Evolutionary conservation across 2,888 invertebrate species (phyloP).

Genomic region (Pristionchus maxplancki): DNA sequence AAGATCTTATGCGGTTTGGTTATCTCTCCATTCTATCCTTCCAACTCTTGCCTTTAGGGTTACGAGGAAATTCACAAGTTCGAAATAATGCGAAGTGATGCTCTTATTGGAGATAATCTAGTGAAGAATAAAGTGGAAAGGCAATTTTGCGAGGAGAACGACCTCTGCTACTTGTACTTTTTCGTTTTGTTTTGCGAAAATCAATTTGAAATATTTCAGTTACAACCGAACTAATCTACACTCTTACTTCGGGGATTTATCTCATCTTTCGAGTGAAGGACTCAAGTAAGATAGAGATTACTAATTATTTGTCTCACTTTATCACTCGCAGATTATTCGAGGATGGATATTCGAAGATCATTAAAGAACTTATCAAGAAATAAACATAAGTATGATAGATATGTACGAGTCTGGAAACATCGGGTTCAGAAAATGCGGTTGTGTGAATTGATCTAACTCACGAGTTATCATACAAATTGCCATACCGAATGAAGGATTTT

Average conservation of each 20-base stretch:
- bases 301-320: neutral
- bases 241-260: constrained; percentile 2
- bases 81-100: constrained; percentile 17
- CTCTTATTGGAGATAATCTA: neutral
- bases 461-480: too few relatives aligned
- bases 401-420: too few relatives aligned
- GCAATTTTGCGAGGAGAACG: neutral
- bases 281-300: neutral
- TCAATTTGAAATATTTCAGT: neutral
- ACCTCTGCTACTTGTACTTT: neutral
- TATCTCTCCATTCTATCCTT: neutral
- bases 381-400: neutral
- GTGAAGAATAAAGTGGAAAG: constrained; percentile 3
- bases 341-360: neutral
- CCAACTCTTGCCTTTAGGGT: neutral
- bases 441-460: too few relatives aligned
- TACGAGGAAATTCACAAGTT: constrained; percentile 7
- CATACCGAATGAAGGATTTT: too few relatives aligned
- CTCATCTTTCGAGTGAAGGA: constrained; percentile 30
- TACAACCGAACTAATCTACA: constrained; percentile 12
- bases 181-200: neutral
- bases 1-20: neutral
- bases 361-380: neutral
- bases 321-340: neutral
- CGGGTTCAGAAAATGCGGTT: too few relatives aligned